Percentiles rank a stretch among this genome's conserved stretches.
Conservation (phyloP, 2,797 vertebrate species). For the Nannoperca australis region DNA sequence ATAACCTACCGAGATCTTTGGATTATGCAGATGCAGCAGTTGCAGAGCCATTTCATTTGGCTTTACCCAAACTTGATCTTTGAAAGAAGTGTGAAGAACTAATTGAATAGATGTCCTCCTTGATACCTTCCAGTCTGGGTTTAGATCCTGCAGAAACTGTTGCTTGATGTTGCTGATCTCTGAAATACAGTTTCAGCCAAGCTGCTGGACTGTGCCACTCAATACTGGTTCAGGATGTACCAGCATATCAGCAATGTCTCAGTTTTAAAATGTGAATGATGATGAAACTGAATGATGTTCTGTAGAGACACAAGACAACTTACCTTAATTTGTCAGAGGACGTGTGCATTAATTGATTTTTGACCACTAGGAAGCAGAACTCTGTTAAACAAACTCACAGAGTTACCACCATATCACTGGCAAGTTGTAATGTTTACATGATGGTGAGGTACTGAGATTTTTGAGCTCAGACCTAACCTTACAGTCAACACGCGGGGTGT, state of each 20-base stretch:
- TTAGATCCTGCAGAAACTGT: background rate
- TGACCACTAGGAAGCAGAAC: background rate
- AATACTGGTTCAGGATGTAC: background rate
- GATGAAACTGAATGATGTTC: too few relatives aligned
- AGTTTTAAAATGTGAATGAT: background rate
- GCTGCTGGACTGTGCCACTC: background rate
- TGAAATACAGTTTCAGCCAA: background rate
- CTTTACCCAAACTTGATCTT: background rate
- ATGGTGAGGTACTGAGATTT: background rate
- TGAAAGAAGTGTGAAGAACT: background rate
- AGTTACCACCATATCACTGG: background rate
- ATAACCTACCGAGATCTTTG: background rate
- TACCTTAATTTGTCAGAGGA: background rate
- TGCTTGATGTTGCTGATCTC: background rate
- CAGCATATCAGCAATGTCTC: background rate
- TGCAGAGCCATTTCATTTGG: conserved; percentile 2
- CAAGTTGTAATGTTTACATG: background rate
- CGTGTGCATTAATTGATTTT: too few relatives aligned
- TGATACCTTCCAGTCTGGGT: background rate
- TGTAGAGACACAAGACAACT: too few relatives aligned
- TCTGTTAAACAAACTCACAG: background rate
- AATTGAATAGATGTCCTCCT: background rate
- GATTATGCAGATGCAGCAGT: conserved; percentile 7
- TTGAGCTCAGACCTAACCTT: background rate
- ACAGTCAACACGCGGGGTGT: background rate